phyloP scores from a whole-genome alignment of 2,888 invertebrate genomes.

The Villa cingulata region DNA sequence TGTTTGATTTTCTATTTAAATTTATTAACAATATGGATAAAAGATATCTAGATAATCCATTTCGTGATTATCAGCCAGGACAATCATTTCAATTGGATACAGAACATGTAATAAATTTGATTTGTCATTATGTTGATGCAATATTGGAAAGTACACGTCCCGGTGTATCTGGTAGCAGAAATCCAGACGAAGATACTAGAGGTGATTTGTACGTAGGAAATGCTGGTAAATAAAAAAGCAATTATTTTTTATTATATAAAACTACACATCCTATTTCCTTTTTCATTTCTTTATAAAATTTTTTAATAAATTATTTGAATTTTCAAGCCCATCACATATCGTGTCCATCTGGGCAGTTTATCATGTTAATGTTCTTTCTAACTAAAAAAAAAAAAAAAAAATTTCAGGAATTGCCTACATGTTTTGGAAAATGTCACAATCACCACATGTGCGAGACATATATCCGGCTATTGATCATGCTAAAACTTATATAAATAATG shows the following conservation, averaged over 20 bases:
- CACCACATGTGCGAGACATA: conserved; percentile 32
- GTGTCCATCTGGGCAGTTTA: too few relatives aligned
- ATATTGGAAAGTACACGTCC: conserved; percentile 31
- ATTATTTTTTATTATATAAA: background rate
- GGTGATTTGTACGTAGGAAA: conserved; percentile 35
- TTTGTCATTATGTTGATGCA: conserved; percentile 32
- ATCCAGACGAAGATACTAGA: conserved; percentile 27
- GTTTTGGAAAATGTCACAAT: conserved; percentile 54
- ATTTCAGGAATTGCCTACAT: conserved; percentile 55
- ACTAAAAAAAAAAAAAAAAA: background rate
- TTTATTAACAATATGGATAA: too few relatives aligned
- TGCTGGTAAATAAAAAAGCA: conserved; percentile 19
- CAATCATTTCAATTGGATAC: conserved; percentile 24
- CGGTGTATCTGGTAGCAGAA: conserved; percentile 8
- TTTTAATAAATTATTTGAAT: too few relatives aligned
- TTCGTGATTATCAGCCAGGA: conserved; percentile 24
- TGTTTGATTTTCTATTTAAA: too few relatives aligned
- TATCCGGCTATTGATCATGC: conserved; percentile 46
- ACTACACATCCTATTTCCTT: background rate
- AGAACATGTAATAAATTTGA: conserved; percentile 29
- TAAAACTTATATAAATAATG: conserved; percentile 47
- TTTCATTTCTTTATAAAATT: background rate
- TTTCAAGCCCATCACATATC: too few relatives aligned
- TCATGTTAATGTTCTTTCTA: too few relatives aligned
- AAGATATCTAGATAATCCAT: conserved; percentile 32